These are phyloP conservation scores for Periophthalmus modestus DNA, from an alignment of 2,113 vertebrate species.

Conservation along the genomic window DNA sequence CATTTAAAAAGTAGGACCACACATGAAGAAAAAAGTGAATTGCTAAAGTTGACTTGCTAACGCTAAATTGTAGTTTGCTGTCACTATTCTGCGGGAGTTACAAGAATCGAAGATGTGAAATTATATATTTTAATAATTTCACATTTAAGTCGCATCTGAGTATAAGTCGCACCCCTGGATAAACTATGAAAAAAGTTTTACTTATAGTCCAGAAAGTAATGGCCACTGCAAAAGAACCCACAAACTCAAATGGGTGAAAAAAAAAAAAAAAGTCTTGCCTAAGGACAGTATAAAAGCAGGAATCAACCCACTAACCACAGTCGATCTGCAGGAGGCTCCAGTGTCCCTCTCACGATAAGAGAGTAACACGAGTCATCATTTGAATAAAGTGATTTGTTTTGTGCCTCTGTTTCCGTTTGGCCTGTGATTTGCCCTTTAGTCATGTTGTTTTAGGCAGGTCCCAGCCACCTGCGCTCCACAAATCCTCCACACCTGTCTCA, in stretches of 20 bases:
- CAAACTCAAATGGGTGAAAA: no score
- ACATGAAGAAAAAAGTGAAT: no score
- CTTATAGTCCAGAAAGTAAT: no score
- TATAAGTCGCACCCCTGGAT: no score
- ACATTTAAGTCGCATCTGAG: no score
- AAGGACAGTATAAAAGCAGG: neutral
- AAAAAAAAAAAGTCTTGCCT: neutral
- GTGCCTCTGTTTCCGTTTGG: neutral
- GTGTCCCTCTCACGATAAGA: neutral
- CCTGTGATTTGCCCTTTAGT: constrained; percentile 4
- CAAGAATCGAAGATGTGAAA: no score
- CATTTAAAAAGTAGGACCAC: no score
- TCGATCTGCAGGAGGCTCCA: neutral
- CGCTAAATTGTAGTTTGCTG: no score
- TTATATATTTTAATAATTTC: no score
- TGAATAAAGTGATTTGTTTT: constrained; percentile 10
- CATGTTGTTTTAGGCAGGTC: neutral
- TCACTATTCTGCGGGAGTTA: no score
- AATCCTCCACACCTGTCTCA: constrained; percentile 11
- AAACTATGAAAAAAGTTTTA: no score
- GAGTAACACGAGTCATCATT: constrained; percentile 1
- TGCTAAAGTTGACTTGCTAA: no score
- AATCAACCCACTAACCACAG: neutral
- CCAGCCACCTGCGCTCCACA: constrained; percentile 1
- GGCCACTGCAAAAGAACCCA: neutral